phyloP scores from a whole-genome alignment of 2,113 vertebrate genomes.

The Caretta caretta region DNA sequence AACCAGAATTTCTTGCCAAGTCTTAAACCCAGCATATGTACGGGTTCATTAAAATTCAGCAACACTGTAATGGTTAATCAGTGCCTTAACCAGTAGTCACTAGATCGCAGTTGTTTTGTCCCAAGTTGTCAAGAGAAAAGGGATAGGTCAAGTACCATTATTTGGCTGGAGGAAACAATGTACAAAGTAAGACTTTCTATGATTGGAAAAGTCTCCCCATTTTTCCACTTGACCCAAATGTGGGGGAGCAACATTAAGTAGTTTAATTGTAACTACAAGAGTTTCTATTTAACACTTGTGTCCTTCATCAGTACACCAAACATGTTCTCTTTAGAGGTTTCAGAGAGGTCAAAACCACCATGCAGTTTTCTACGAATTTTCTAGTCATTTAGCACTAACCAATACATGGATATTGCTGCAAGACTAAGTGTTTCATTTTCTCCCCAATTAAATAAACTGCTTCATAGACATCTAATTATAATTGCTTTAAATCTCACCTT shows the following conservation, averaged over 20 bases:
- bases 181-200: not conserved
- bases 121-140: not conserved
- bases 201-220: not conserved
- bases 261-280: not conserved
- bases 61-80: not conserved
- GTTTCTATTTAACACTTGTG: not conserved
- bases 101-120: not conserved
- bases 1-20: no score
- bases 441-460: not conserved
- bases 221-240: not conserved
- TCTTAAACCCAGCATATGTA: no score
- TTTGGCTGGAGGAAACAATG: not conserved
- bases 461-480: not conserved
- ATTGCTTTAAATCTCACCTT: not conserved
- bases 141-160: no score
- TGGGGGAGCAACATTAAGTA: not conserved
- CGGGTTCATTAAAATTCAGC: not conserved
- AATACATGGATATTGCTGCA: not conserved
- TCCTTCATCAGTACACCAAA: accelerated
- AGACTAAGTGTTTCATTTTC: not conserved
- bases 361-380: not conserved
- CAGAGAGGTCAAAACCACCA: not conserved
- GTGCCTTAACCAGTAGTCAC: not conserved
- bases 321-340: not conserved
- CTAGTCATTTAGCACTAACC: not conserved